Percentiles rank a stretch among this genome's conserved stretches.
phyloP scores from a whole-genome alignment of 2,797 vertebrate species.

The Bovichtus diacanthus region DNA sequence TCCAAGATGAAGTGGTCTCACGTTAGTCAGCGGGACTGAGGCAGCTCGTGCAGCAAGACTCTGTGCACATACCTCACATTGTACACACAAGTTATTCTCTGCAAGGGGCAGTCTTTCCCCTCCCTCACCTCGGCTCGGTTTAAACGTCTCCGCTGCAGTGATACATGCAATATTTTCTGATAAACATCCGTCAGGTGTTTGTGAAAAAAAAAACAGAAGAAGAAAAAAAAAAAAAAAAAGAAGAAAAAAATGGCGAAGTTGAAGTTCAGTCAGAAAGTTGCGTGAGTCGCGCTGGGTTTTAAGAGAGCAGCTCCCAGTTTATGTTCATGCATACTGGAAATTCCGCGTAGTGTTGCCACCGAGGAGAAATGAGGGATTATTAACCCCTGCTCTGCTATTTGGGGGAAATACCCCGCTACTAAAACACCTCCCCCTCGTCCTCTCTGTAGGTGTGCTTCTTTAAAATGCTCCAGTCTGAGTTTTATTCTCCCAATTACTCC shows the following conservation, averaged over 20 bases:
- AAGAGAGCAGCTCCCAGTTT: conserved; percentile 21
- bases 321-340: conserved; percentile 65
- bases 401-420: conserved; percentile 21
- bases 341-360: conserved; percentile 70
- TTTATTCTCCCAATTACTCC: conserved; percentile 34
- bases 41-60: conserved; percentile 46
- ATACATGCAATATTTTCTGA: conserved; percentile 5
- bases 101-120: conserved; percentile 41
- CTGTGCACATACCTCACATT: conserved; percentile 66
- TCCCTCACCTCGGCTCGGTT: conserved; percentile 39
- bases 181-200: conserved; percentile 34
- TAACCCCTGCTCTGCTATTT: conserved; percentile 67
- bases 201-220: background rate
- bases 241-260: too few relatives aligned
- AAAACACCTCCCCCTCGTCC: conserved; percentile 24
- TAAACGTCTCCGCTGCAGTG: conserved; percentile 24
- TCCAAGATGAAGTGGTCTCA: conserved; percentile 27
- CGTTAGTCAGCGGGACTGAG: conserved; percentile 35
- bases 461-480: background rate
- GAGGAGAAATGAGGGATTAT: conserved; percentile 65
- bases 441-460: conserved; percentile 3
- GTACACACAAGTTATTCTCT: conserved; percentile 52
- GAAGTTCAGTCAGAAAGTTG: conserved; percentile 37
- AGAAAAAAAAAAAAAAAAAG: too few relatives aligned
- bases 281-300: conserved; percentile 31